Percentiles rank a stretch among this genome's conserved stretches.
Evolutionary conservation across 2,888 invertebrate genomes (phyloP).

Genomic region (Drosophila neonasuta): DNA sequence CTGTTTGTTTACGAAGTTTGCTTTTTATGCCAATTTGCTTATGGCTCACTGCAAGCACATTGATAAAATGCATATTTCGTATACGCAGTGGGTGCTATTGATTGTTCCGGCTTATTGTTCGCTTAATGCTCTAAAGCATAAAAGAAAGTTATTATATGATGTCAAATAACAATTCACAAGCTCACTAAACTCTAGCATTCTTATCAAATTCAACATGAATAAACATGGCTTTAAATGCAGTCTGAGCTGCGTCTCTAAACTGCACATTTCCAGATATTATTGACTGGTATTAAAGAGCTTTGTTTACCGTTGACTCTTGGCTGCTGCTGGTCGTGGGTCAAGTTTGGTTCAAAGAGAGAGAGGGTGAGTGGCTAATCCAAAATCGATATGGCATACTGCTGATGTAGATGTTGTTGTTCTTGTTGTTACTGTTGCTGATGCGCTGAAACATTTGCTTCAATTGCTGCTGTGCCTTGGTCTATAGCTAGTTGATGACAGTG

Average conservation of each 20-base stretch:
- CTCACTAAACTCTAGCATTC: neutral
- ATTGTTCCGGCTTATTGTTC: neutral
- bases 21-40: too few relatives aligned
- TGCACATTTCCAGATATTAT: neutral
- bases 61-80: neutral
- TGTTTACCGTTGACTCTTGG: neutral
- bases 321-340: conserved; percentile 3
- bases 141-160: neutral
- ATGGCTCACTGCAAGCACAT: too few relatives aligned
- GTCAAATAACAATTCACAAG: neutral
- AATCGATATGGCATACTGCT: conserved; percentile 25
- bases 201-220: conserved; percentile 14
- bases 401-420: neutral
- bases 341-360: neutral
- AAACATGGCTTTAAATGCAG: conserved; percentile 17
- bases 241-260: conserved; percentile 1
- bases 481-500: conserved; percentile 26
- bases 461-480: conserved; percentile 12
- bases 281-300: conserved; percentile 5
- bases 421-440: neutral
- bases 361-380: conserved; percentile 10
- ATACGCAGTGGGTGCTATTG: conserved; percentile 9
- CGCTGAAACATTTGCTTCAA: neutral
- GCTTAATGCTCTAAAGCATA: neutral
- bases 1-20: too few relatives aligned